A percentile compares a stretch with the other conserved stretches of the same genome.
Evolutionary conservation across 2,888 invertebrate species (phyloP).

Genomic region (Alentia gelatinosa): DNA sequence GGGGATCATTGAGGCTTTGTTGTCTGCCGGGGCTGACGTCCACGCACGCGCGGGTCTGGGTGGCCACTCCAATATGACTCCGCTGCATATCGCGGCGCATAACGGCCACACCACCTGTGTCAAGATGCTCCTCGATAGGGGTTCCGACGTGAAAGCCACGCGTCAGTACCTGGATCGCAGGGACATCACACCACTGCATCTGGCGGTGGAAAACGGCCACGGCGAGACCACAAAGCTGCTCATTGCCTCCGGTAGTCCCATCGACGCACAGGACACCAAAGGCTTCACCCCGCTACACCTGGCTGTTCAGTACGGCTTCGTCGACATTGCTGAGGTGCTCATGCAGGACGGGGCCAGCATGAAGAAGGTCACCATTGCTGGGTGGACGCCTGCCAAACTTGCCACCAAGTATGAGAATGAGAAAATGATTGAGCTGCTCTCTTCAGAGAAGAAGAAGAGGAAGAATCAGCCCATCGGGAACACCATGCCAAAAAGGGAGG

Average conservation of each 20-base stretch:
- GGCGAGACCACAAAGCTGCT: conserved; percentile 56
- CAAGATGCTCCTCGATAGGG: conserved; percentile 58
- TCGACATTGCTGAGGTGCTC: conserved; percentile 57
- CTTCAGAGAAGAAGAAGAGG: conserved; percentile 41
- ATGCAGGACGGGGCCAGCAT: conserved; percentile 50
- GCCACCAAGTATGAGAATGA: conserved; percentile 58
- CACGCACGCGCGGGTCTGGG: conserved; percentile 56
- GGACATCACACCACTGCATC: conserved; percentile 61
- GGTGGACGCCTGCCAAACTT: conserved; percentile 59
- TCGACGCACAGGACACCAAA: conserved; percentile 55
- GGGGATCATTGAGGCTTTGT: conserved; percentile 54
- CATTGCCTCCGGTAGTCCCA: conserved; percentile 55
- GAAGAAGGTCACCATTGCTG: conserved; percentile 55
- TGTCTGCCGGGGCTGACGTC: conserved; percentile 58
- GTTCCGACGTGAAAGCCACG: conserved; percentile 61
- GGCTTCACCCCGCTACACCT: conserved; percentile 64
- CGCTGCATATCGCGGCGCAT: conserved; percentile 65
- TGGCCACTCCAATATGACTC: conserved; percentile 61
- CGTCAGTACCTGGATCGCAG: conserved; percentile 60
- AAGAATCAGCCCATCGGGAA: background rate
- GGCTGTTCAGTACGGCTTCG: conserved; percentile 62
- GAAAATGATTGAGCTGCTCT: conserved; percentile 50
- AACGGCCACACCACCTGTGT: conserved; percentile 60
- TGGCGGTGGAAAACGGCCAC: conserved; percentile 62
- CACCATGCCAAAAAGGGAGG: conserved; percentile 11